Base-by-base conservation (phyloP, 2,113 vertebrate species). In the Eublepharis macularius region DNA sequence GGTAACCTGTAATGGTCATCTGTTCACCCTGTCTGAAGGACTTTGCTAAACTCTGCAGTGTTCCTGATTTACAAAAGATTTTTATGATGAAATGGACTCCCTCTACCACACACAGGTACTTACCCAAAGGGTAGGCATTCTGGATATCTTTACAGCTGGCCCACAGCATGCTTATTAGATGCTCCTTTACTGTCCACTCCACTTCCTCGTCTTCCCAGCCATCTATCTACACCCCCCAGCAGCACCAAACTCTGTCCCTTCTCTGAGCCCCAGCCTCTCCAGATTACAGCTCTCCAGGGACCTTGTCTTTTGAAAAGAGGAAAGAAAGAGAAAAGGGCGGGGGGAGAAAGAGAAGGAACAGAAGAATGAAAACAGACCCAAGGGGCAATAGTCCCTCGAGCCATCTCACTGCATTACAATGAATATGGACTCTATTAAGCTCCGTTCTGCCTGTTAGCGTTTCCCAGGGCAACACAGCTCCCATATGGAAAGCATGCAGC, bases 401-500 rank as follows among this genome's bases (percentile, higher is more conserved):
- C 96, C 96, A 97, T 97, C 97, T 99, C 98, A 98, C 97, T 98
- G 98, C 98, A 98, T 99, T 97, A 99, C 98, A 99, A 99, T 99
- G 98, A 98, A 98, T 98, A 97, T 98, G 97, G 98, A 99, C 98
- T 99, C 98, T 99, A 99, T 99, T 99, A 99, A 99, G 98, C 97
- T 98, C 97, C 98, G 98, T 99, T 99, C 98, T 99, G 98, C 98
- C 98, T 99, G 98, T 99, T 99, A 99, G 98, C 96, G 98, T 99
- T 96, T 97, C 98, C 97, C 95, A 17, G 98, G 98, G 98, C 98
- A 98, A 99, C 98, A 93, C 96, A 97, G 97, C 97, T 97, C 97
- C 98, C 97, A 98, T 98, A 98, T 98, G 97, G 97, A 96, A 98
- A 97, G 97, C 98, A 99, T 98, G 98, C 96, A 93, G 96, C 93